A percentile compares a stretch with the other conserved stretches of the same genome.
Evolutionary conservation across 1,140 invertebrate species (phyloP).

Genomic region (Drosophila nannoptera): DNA sequence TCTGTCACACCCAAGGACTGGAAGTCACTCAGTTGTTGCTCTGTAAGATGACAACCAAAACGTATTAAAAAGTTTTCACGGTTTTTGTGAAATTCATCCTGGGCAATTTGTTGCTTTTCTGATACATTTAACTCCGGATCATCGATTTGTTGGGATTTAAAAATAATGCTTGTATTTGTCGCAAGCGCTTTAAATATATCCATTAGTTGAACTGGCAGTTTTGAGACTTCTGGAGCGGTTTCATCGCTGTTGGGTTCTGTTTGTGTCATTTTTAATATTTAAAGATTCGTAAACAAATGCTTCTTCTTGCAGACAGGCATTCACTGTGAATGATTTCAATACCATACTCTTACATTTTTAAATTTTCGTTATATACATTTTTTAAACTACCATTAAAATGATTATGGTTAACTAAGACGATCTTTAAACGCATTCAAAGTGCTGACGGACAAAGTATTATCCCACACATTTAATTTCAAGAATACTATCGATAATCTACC

Average conservation of each 20-base stretch:
- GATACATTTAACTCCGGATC: slow-evolving; percentile 85
- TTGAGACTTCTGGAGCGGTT: background rate
- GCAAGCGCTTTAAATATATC: slow-evolving; percentile 63
- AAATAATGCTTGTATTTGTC: slow-evolving; percentile 80
- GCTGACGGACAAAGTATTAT: background rate
- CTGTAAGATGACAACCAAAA: slow-evolving; percentile 87
- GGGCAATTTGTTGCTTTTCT: slow-evolving; percentile 86
- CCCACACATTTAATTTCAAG: too few relatives aligned
- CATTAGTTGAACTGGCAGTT: slow-evolving; percentile 39
- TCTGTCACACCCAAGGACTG: slow-evolving; percentile 61
- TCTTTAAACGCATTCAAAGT: too few relatives aligned
- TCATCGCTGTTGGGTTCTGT: slow-evolving; percentile 25
- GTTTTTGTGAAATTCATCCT: slow-evolving; percentile 83
- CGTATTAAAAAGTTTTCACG: slow-evolving; percentile 85
- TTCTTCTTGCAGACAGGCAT: slow-evolving; percentile 40
- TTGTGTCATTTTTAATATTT: slow-evolving; percentile 55
- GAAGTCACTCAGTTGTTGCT: slow-evolving; percentile 86
- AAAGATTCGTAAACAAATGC: slow-evolving; percentile 61
- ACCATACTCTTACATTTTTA: too few relatives aligned
- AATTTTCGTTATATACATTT: too few relatives aligned
- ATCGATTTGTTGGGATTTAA: slow-evolving; percentile 88
- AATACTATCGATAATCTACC: background rate
- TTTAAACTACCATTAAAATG: too few relatives aligned
- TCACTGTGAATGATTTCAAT: background rate
- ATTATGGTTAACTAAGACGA: too few relatives aligned